Evolutionary conservation across 2,113 vertebrate genomes (phyloP), one percentile per base, ranked within the genome.

Genomic region (Pterocles orientalis): DNA sequence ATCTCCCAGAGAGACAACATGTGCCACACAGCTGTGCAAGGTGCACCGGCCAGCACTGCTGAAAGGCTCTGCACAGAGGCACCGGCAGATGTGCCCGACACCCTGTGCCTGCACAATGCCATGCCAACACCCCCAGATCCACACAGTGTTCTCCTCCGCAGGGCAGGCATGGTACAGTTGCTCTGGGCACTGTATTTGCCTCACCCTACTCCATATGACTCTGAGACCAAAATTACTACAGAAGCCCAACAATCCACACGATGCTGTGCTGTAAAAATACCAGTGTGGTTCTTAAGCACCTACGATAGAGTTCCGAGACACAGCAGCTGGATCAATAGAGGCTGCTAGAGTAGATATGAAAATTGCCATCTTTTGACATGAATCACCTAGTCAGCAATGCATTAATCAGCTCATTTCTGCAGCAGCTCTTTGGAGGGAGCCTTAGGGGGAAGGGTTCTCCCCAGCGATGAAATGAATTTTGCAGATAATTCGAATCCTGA

Each of bases 331-430:
- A 82, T 92, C 79, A 75, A 75, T 25, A 80, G 54, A 90, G 76
- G 28, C 58, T 66, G 36, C 50, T 82, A 25, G 2, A 65, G 68
- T 53, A 83, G 71, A 76, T 76, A 82, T 8, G 36, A 93, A 80
- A 93, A 92, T 82, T 41, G 47, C n/a, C 10, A 4, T 66, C 66
- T 86, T 61, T 71, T 3, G 2, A 45, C 45, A 62, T 17, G 19
- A 90, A 92, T 65, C 75, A 69, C 58, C 71, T 62, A 57, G 71
- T 77, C 90, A 94, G 68, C 75, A 77, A 65, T n/a, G 47, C n/a
- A 86, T 82, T 88, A 90, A 88, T 65, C 90, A 95, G 71, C 31
- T 86, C 57, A 53, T 57, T 90, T 72, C 71, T 79, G 66, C 61
- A 68, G 61, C 11, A 79, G 34, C 41, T 82, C 39, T 76, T 68